Evolutionary conservation across 2,888 invertebrate genomes (phyloP).

Genomic region (Dendrolimus pini): DNA sequence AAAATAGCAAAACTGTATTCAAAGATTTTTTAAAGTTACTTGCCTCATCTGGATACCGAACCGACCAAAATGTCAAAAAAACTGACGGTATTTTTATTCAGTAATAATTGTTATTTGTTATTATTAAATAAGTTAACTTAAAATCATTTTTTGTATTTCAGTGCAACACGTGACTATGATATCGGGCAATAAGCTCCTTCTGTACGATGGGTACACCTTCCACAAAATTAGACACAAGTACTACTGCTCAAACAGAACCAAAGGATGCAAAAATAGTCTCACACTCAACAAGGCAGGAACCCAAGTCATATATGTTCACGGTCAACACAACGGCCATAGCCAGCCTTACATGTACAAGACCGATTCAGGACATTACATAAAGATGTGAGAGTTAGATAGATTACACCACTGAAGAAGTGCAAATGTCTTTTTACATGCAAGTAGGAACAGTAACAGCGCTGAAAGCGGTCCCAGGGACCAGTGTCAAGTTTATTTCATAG

Average conservation of each 20-base stretch:
- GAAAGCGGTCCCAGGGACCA: too few relatives aligned
- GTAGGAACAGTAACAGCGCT: too few relatives aligned
- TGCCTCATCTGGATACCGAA: too few relatives aligned
- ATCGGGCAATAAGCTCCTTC: background rate
- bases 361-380: background rate
- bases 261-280: background rate
- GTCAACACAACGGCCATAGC: background rate
- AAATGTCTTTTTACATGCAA: too few relatives aligned
- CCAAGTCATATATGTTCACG: background rate
- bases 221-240: background rate
- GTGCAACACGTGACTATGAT: background rate
- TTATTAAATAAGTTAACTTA: too few relatives aligned
- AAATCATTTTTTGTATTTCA: background rate
- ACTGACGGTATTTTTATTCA: too few relatives aligned
- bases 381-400: background rate
- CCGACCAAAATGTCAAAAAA: too few relatives aligned
- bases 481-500: too few relatives aligned
- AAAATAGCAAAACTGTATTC: too few relatives aligned
- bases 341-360: background rate
- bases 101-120: too few relatives aligned
- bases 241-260: background rate
- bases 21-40: too few relatives aligned
- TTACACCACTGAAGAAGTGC: too few relatives aligned
- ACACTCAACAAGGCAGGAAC: background rate
- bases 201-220: background rate